Conservation (phyloP, 2,888 invertebrate genomes). For the Muscina levida region DNA sequence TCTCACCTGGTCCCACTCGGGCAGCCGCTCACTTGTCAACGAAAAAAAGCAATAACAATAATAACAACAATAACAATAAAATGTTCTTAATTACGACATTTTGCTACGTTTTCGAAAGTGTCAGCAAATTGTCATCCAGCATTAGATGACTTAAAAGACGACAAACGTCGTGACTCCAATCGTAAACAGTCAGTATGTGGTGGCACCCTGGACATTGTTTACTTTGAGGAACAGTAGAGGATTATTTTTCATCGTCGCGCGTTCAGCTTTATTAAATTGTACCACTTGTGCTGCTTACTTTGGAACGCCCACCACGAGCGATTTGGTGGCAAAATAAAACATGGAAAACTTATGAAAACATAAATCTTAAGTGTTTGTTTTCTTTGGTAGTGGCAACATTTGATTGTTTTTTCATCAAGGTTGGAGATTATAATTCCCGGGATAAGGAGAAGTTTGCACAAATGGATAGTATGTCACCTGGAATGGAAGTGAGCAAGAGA, state of each 20-base stretch:
- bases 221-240: background rate
- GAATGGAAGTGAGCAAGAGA: too few species aligned
- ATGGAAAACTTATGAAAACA: too few species aligned
- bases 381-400: background rate
- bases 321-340: too few species aligned
- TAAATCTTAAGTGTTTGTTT: too few species aligned
- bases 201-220: conserved; percentile 5
- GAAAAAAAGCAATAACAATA: conserved; percentile 8
- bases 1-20: background rate
- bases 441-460: too few species aligned
- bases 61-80: conserved; percentile 29
- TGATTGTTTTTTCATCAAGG: background rate
- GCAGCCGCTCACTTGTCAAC: too few species aligned
- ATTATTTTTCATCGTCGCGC: conserved; percentile 5
- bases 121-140: conserved; percentile 36
- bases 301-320: too few species aligned
- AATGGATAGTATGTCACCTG: too few species aligned
- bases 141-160: background rate
- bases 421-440: conserved; percentile 10
- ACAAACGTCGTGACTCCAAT: background rate
- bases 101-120: conserved; percentile 13
- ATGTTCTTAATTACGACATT: background rate
- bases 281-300: too few species aligned
- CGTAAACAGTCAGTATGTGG: conserved; percentile 4
- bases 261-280: background rate